Evolutionary conservation across 2,113 vertebrate genomes (phyloP).

Genomic region (Phyllostomus hastatus): DNA sequence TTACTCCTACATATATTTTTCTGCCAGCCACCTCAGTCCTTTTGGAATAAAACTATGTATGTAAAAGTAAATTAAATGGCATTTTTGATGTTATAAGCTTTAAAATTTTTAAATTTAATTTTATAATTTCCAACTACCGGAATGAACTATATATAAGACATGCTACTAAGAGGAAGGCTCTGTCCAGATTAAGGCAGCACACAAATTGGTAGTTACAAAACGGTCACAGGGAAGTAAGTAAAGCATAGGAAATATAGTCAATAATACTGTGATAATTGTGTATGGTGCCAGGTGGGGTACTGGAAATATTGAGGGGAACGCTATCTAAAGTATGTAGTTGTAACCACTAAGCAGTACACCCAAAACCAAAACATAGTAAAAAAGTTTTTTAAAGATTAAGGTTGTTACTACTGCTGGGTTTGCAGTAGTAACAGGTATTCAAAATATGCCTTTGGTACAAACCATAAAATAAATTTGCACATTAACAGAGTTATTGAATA

Average conservation of each 20-base stretch:
- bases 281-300: neutral
- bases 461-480: neutral
- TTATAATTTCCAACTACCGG: neutral
- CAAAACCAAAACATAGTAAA: neutral
- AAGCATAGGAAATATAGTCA: neutral
- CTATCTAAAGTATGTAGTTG: neutral
- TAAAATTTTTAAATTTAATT: neutral
- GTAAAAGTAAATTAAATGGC: neutral
- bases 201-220: neutral
- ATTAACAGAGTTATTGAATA: neutral
- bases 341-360: neutral
- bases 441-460: slow-evolving; percentile 11
- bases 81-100: neutral
- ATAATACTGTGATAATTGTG: neutral
- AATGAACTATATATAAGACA: neutral
- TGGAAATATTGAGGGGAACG: neutral
- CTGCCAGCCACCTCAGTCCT: neutral
- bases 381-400: neutral
- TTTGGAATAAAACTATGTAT: neutral
- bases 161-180: neutral
- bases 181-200: neutral
- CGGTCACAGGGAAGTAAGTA: neutral
- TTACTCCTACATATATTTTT: neutral
- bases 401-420: neutral
- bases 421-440: neutral